Conservation (phyloP, 2,888 invertebrate species). For the Mellilla xanthometata region DNA sequence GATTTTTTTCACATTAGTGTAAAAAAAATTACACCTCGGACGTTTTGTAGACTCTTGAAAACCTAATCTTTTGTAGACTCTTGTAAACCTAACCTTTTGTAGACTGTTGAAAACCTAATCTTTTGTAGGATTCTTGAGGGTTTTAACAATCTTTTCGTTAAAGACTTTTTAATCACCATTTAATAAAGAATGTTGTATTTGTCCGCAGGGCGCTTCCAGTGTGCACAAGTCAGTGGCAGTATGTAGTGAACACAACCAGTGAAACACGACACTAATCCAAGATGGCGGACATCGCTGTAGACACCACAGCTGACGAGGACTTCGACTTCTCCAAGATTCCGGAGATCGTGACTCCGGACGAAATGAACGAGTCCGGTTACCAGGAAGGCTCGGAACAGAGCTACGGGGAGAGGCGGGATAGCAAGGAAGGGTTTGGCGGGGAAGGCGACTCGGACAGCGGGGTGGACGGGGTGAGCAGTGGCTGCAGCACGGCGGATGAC, state of each 20-base stretch:
- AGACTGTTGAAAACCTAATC: too few relatives aligned
- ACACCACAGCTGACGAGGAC: conserved; percentile 57
- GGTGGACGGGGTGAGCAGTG: conserved; percentile 82
- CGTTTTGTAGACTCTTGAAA: too few relatives aligned
- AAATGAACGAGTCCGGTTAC: conserved; percentile 75
- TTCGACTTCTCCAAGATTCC: conserved; percentile 71
- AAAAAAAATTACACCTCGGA: too few relatives aligned
- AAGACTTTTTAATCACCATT: too few relatives aligned
- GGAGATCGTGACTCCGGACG: conserved; percentile 72
- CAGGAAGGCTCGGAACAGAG: conserved; percentile 75
- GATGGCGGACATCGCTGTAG: conserved; percentile 66
- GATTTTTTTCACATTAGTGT: too few relatives aligned
- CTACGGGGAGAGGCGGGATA: conserved; percentile 70
- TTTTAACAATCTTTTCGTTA: too few relatives aligned
- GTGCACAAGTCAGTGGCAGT: conserved; percentile 52
- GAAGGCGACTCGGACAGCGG: conserved; percentile 79
- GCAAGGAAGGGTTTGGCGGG: conserved; percentile 71
- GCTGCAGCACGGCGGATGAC: conserved; percentile 82
- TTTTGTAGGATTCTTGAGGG: too few relatives aligned
- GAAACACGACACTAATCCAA: conserved; percentile 35
- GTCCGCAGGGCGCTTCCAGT: conserved; percentile 64
- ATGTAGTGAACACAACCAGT: conserved; percentile 62
- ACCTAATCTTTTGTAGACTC: too few relatives aligned
- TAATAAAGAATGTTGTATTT: conserved; percentile 28
- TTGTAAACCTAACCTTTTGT: too few relatives aligned